Conservation (phyloP, 92 coral and sea anemone species). For the Siderastrea radians region DNA sequence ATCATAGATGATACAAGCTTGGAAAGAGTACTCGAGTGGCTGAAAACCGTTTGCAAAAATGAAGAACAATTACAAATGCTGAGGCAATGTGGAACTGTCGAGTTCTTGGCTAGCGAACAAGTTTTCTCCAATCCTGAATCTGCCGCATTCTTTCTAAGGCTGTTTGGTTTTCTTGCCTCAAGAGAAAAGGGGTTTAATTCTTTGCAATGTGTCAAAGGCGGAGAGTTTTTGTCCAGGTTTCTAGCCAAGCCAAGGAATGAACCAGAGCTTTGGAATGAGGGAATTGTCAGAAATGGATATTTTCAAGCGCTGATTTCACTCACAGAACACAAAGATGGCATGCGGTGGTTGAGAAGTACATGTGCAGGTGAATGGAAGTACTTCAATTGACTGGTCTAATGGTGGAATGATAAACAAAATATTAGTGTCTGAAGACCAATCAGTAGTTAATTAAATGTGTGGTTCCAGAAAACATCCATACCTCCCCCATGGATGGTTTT, state of each 20-base stretch:
- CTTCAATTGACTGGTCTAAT: background rate
- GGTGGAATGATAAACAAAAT: background rate
- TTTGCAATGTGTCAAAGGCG: constrained; percentile 16
- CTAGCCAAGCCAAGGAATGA: constrained; percentile 43
- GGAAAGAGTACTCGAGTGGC: constrained; percentile 84
- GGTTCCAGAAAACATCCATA: too few relatives aligned
- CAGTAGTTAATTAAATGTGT: background rate
- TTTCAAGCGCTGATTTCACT: constrained; percentile 71
- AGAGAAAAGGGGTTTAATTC: constrained; percentile 35
- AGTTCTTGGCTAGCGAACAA: constrained; percentile 66
- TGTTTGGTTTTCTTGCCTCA: constrained; percentile 77
- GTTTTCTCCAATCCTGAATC: constrained; percentile 57
- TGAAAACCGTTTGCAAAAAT: constrained; percentile 61
- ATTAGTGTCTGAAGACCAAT: background rate
- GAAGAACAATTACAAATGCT: constrained; percentile 36
- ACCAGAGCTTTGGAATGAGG: constrained; percentile 75
- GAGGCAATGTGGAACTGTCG: constrained; percentile 65
- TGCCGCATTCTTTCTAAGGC: constrained; percentile 77
- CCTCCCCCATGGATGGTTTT: too few relatives aligned
- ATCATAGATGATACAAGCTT: constrained; percentile 97
- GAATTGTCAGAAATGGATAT: constrained; percentile 83
- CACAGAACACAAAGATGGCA: constrained; percentile 67
- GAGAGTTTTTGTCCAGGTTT: constrained; percentile 41
- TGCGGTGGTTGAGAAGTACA: constrained; percentile 62
- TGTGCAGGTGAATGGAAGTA: constrained; percentile 12